Conservation (phyloP, 2,888 invertebrate species). For the Hydrotaea diabolus region DNA sequence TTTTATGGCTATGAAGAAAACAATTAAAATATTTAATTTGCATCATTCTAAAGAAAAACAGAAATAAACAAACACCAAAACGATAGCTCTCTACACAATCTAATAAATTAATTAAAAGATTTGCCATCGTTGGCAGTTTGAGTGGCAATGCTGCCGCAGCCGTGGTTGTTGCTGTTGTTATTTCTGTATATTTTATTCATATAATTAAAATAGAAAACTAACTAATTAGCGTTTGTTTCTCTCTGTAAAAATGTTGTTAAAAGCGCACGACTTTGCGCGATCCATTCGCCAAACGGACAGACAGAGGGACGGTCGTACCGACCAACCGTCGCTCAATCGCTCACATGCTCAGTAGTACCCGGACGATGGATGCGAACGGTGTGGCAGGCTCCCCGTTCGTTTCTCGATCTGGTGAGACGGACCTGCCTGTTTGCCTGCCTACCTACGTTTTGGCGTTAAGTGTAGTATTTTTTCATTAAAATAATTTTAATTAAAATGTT, state of each 20-base stretch:
- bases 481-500: conserved; percentile 68
- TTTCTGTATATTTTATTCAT: conserved; percentile 54
- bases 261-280: conserved; percentile 65
- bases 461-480: conserved; percentile 67
- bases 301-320: conserved; percentile 20
- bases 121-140: conserved; percentile 66
- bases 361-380: conserved; percentile 39
- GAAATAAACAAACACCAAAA: neutral
- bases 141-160: conserved; percentile 39
- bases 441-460: conserved; percentile 66
- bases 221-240: conserved; percentile 69
- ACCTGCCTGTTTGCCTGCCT: conserved; percentile 38
- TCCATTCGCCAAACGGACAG: conserved; percentile 23
- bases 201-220: conserved; percentile 71
- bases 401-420: conserved; percentile 4
- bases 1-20: conserved; percentile 67
- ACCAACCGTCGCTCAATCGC: conserved; percentile 13
- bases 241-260: conserved; percentile 62
- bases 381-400: conserved; percentile 34
- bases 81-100: conserved; percentile 48
- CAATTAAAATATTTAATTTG: conserved; percentile 68
- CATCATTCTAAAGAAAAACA: conserved; percentile 59
- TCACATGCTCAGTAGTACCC: conserved; percentile 30
- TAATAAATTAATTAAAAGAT: conserved; percentile 68
- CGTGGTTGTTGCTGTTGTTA: conserved; percentile 41